Base-by-base conservation (phyloP, 2,888 invertebrate species). In the Dryomyza anilis region DNA sequence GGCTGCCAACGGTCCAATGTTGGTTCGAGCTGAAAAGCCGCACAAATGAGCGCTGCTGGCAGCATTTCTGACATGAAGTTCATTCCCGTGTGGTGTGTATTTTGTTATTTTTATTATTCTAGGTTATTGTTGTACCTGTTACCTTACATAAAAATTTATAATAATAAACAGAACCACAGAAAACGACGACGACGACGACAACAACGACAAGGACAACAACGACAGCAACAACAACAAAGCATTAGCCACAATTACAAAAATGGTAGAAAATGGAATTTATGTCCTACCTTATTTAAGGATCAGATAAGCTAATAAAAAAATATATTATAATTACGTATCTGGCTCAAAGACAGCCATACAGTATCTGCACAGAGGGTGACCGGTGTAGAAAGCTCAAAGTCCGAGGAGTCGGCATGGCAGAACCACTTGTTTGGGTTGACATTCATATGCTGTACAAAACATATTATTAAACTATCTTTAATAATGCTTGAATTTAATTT, bases 241-340 rank as follows among this genome's bases (percentile, higher is more conserved):
- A n/a, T n/a, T n/a, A n/a, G n/a, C n/a, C n/a, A n/a, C n/a, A n/a
- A 58, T 71, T 63, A 30, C 67, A 59, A 64, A 59, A 52, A 25
- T 14, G 33, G 25, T 8, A 67, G 69, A 66, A 63, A 29, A 57
- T 63, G 52, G 69, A 80, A 81, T 82, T 80, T 79, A 81, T 78
- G 78, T 77, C 76, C 73, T 80, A 79, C 72, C 72, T 75, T 76
- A 74, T 75, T 75, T 74, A 76, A 74, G 72, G 75, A 80, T 79
- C 81, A 81, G 81, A 81, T 81, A 80, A 81, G 79, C 77, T 78
- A 79, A 80, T 79, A 79, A 80, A 81, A n/a, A 80, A 79, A 81
- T 78, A 80, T 79, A 78, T 80, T 81, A 79, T 81, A 82, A 81
- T 82, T 82, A 81, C 76, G n/a, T n/a, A n/a, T n/a, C n/a, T n/a